Conservation (phyloP, 2,797 vertebrate species). For the Leptoclinus maculatus region DNA sequence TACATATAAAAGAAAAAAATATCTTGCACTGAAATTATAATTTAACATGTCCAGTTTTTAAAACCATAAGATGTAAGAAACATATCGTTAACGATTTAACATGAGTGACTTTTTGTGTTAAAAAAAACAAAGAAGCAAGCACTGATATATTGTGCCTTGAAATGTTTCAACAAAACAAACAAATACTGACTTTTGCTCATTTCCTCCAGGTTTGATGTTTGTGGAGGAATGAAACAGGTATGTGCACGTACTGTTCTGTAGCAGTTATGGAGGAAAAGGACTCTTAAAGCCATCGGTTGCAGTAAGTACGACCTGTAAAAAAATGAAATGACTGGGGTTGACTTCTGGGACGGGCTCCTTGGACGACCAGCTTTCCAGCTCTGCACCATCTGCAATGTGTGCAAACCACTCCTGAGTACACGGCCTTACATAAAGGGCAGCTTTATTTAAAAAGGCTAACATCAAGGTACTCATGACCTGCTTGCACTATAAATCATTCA, state of each 20-base stretch:
- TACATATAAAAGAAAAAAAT: background rate
- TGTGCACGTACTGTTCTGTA: constrained; percentile 2
- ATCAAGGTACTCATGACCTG: constrained; percentile 44
- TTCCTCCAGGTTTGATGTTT: constrained; percentile 61
- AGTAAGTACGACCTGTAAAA: constrained; percentile 19
- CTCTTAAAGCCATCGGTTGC: constrained; percentile 35
- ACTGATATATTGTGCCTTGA: background rate
- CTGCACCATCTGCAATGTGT: constrained; percentile 56
- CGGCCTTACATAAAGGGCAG: constrained; percentile 51
- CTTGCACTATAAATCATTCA: constrained; percentile 60
- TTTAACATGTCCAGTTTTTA: background rate
- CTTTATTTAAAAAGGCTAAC: constrained; percentile 56
- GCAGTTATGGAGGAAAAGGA: constrained; percentile 29
- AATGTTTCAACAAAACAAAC: background rate
- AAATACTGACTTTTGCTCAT: background rate
- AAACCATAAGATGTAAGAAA: background rate
- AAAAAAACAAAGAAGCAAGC: background rate
- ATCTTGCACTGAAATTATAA: too few relatives aligned
- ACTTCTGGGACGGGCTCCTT: constrained; percentile 11
- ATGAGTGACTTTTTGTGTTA: background rate
- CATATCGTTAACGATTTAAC: background rate
- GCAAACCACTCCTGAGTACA: constrained; percentile 48
- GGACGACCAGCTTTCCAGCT: constrained; percentile 53
- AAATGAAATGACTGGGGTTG: constrained; percentile 11
- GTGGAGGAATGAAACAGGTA: constrained; percentile 5